These are phyloP conservation scores for Gryon sp. DNA, from an alignment of 1,140 invertebrate species.

Conservation along the genomic window DNA sequence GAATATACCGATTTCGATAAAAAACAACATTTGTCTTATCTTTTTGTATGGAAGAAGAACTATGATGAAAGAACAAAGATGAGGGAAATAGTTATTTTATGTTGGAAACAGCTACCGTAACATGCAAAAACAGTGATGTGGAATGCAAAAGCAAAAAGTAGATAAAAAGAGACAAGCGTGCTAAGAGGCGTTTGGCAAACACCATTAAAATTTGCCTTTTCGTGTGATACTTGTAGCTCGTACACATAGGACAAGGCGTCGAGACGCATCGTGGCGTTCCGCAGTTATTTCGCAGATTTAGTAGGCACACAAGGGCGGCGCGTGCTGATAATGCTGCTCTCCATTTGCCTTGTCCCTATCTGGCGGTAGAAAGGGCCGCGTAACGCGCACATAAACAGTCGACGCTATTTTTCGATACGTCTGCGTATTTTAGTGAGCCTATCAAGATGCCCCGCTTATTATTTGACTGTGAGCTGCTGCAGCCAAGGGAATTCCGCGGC, in stretches of 20 bases:
- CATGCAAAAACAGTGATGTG: constrained; percentile 13
- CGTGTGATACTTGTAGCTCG: constrained; percentile 24
- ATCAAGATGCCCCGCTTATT: constrained; percentile 25
- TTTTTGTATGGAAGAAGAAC: no score
- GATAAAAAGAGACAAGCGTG: constrained; percentile 33
- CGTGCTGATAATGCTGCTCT: constrained; percentile 77
- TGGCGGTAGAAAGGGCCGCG: constrained; percentile 35
- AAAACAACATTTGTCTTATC: no score
- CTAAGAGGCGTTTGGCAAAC: constrained; percentile 66
- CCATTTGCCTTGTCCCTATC: constrained; percentile 63
- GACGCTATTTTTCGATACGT: constrained; percentile 51
- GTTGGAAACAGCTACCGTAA: constrained; percentile 12
- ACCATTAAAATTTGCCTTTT: constrained; percentile 71
- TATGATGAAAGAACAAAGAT: no score
- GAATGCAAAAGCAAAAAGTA: constrained; percentile 24
- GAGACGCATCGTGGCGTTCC: constrained; percentile 41
- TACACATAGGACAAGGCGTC: constrained; percentile 9
- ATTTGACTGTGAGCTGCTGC: constrained; percentile 4
- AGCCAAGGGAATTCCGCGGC: constrained; percentile 19
- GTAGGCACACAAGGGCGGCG: constrained; percentile 76
- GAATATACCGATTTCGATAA: no score
- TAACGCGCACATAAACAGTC: constrained; percentile 41
- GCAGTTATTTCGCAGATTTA: constrained; percentile 76
- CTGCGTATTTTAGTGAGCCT: constrained; percentile 27
- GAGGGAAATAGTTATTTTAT: no score